Percentiles rank a stretch among this genome's conserved stretches.
phyloP scores from a whole-genome alignment of 1,140 invertebrate genomes.

The Oreohelix idahoensis region DNA sequence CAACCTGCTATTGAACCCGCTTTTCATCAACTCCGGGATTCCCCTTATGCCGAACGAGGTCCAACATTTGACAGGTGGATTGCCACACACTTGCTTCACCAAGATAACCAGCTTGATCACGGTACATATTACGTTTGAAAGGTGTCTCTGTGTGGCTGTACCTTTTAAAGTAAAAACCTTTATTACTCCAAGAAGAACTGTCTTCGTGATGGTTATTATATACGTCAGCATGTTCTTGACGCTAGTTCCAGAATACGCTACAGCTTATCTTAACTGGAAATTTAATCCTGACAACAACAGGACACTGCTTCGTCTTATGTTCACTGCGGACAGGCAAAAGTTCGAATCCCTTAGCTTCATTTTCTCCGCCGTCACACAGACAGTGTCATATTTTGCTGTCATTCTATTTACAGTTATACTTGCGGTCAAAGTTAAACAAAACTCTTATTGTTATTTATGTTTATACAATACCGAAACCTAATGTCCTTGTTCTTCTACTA shows the following conservation, averaged over 20 bases:
- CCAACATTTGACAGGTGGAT: not conserved
- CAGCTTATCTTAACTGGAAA: not conserved
- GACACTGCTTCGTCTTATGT: not conserved
- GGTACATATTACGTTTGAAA: not conserved
- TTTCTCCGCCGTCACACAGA: not conserved
- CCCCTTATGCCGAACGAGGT: not conserved
- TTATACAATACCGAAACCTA: too few relatives aligned
- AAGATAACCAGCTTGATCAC: not conserved
- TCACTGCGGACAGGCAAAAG: not conserved
- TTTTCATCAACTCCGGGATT: not conserved
- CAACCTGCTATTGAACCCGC: not conserved
- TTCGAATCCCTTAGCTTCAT: not conserved
- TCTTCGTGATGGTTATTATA: not conserved
- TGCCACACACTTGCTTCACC: not conserved
- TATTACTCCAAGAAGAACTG: not conserved
- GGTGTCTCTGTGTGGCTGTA: not conserved
- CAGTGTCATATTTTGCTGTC: not conserved
- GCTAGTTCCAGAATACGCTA: not conserved
- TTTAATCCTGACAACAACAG: not conserved
- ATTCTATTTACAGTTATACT: not conserved
- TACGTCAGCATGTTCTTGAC: not conserved
- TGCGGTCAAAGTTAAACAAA: not conserved
- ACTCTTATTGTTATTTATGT: not conserved
- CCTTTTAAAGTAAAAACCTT: not conserved
- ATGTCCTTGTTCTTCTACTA: too few relatives aligned